Evolutionary conservation across 2,888 invertebrate genomes (phyloP).

Genomic region (Tillus elongatus): DNA sequence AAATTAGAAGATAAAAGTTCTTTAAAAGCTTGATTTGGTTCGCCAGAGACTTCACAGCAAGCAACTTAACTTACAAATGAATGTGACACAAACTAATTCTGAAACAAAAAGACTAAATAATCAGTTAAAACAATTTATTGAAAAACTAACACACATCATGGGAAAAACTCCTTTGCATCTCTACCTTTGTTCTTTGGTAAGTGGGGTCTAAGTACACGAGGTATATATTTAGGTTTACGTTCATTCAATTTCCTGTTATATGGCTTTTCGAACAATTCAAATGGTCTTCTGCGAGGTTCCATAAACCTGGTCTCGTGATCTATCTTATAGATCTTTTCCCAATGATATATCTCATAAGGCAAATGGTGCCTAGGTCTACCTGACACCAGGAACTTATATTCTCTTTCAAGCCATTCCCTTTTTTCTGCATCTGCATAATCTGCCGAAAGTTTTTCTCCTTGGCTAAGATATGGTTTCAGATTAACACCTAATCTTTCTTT

Average conservation of each 20-base stretch:
- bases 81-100: no score
- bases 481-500: slow-evolving; percentile 50
- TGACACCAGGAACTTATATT: slow-evolving; percentile 59
- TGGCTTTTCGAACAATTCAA: slow-evolving; percentile 57
- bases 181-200: slow-evolving; percentile 53
- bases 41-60: no score
- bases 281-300: slow-evolving; percentile 61
- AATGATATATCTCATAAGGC: slow-evolving; percentile 62
- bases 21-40: no score
- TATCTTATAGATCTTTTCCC: slow-evolving; percentile 78
- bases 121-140: no score
- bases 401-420: slow-evolving; percentile 59
- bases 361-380: slow-evolving; percentile 56
- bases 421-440: slow-evolving; percentile 61
- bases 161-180: slow-evolving; percentile 61
- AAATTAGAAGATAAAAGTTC: no score
- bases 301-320: slow-evolving; percentile 57
- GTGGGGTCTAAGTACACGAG: slow-evolving; percentile 52
- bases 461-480: slow-evolving; percentile 65
- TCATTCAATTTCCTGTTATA: slow-evolving; percentile 58
- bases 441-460: slow-evolving; percentile 50
- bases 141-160: slow-evolving; percentile 32
- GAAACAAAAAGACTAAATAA: no score
- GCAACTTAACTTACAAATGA: no score
- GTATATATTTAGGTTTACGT: slow-evolving; percentile 59